Base-by-base conservation (phyloP, 1,140 invertebrate species). In the Pogonognathellus flavescens region DNA sequence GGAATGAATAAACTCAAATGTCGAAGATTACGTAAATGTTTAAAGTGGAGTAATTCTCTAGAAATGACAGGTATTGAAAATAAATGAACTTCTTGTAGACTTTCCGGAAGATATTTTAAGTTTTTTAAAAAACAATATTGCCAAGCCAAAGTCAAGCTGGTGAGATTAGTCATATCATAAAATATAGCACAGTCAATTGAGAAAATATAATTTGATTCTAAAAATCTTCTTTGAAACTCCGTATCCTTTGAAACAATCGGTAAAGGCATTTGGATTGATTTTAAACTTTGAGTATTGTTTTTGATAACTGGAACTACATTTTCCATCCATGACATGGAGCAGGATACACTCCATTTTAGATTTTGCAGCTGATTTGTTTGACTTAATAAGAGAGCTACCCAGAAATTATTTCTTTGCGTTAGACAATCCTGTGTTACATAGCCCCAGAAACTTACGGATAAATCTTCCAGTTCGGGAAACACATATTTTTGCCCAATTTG, bases 41-140 rank as follows among this genome's bases (percentile, higher is more conserved):
- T 72, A 5, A 72, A 72, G 13, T 14, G 25, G 7, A 49, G 14
- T 72, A 72, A 49, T 18, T 72, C 41, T n/a, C 13, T 7, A 5
- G 41, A 49, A n/a, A 16, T 10, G 0, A 72, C 66, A 49, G 66
- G 66, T 1, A 72, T 72, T 1, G 66, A 49, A 4, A 72, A n/a
- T 4, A 72, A 16, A 50, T 14, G 16, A 49, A 72, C 16, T 3
- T 72, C 16, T 72, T 72, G 66, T 49, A 72, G 10, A 41, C 31
- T n/a, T 31, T 8, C 31, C 0, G 66, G 66, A 18, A 72, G 66
- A 72, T 0, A 72, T 11, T 72, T 25, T n/a, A 72, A 49, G n/a
- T 72, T 72, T 16, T 72, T 25, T n/a, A 72, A 41, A 31, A 72
- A 72, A 72, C 66, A 72, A 49, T 72, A 72, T 49, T 49, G 25